Percentiles rank a stretch among this genome's conserved stretches.
Conservation (phyloP, 2,888 invertebrate species). For the Apamea epomidion region DNA sequence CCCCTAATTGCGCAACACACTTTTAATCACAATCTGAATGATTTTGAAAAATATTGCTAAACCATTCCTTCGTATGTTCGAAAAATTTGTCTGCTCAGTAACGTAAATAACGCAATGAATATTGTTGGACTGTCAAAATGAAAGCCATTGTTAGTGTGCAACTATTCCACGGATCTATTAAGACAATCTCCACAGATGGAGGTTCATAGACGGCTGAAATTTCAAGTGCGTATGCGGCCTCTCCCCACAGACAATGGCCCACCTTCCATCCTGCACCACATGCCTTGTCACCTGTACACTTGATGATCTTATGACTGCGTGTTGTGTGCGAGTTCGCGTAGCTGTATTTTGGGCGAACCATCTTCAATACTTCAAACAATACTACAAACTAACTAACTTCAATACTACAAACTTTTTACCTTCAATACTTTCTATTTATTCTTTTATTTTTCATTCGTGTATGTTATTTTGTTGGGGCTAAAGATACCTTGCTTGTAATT, state of each 20-base stretch:
- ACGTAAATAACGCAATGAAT: too few relatives aligned
- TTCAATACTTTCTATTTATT: neutral
- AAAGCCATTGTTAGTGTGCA: too few relatives aligned
- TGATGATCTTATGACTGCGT: neutral
- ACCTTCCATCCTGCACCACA: neutral
- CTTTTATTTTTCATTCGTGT: neutral
- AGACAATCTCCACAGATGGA: neutral
- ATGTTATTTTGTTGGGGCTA: neutral
- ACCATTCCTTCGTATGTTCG: too few relatives aligned
- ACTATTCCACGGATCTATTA: too few relatives aligned
- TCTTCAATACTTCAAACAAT: too few relatives aligned
- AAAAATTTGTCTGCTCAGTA: too few relatives aligned
- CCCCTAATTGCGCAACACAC: too few relatives aligned
- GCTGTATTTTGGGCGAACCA: neutral
- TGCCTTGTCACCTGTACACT: neutral
- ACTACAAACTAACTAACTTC: too few relatives aligned
- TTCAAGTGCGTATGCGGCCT: neutral
- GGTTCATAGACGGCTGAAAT: neutral
- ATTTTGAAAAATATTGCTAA: too few relatives aligned
- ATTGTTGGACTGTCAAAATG: too few relatives aligned
- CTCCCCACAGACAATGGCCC: neutral
- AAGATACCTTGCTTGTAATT: neutral
- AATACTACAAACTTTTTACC: neutral
- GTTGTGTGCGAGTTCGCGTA: too few relatives aligned
- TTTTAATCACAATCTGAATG: too few relatives aligned